phyloP scores from a whole-genome alignment of 2,797 vertebrate species.

The Adrianichthys oophorus region DNA sequence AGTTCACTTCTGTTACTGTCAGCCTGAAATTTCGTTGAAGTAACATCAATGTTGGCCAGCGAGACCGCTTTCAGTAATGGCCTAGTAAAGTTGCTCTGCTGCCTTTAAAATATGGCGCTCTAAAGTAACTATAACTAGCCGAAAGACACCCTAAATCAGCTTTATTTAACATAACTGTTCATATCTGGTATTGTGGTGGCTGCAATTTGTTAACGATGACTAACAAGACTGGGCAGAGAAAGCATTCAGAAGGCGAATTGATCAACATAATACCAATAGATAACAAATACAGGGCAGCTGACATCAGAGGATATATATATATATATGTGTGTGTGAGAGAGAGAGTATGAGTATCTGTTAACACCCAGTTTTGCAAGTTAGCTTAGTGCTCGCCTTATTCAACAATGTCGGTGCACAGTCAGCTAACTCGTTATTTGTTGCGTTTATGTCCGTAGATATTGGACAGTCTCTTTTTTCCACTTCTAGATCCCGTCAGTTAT shows the following conservation, averaged over 20 bases:
- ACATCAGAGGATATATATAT: not conserved
- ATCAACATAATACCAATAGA: slow-evolving; percentile 22
- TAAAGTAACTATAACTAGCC: not conserved
- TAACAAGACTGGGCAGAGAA: slow-evolving; percentile 60
- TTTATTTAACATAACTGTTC: not conserved
- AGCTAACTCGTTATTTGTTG: too few relatives aligned
- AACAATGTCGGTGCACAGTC: too few relatives aligned
- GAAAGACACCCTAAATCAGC: too few relatives aligned
- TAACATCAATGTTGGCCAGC: slow-evolving; percentile 29
- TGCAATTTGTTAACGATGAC: slow-evolving; percentile 40
- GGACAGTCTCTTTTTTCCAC: too few relatives aligned
- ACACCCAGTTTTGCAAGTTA: slow-evolving; percentile 48
- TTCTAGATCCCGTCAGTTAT: slow-evolving; percentile 8
- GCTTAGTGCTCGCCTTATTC: slow-evolving; percentile 37
- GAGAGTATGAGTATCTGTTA: slow-evolving; percentile 31
- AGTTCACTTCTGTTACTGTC: slow-evolving; percentile 15
- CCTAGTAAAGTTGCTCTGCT: slow-evolving; percentile 45
- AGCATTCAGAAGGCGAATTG: slow-evolving; percentile 57
- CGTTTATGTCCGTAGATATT: too few relatives aligned
- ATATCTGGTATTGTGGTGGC: slow-evolving; percentile 28
- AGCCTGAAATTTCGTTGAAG: slow-evolving; percentile 22
- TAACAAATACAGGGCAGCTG: not conserved
- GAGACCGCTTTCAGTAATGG: slow-evolving; percentile 42
- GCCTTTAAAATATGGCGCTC: slow-evolving; percentile 41
- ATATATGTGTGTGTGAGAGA: not conserved